These are phyloP conservation scores for Notarius quadriscutis DNA, from an alignment of 2,113 vertebrate genomes.

Conservation along the genomic window DNA sequence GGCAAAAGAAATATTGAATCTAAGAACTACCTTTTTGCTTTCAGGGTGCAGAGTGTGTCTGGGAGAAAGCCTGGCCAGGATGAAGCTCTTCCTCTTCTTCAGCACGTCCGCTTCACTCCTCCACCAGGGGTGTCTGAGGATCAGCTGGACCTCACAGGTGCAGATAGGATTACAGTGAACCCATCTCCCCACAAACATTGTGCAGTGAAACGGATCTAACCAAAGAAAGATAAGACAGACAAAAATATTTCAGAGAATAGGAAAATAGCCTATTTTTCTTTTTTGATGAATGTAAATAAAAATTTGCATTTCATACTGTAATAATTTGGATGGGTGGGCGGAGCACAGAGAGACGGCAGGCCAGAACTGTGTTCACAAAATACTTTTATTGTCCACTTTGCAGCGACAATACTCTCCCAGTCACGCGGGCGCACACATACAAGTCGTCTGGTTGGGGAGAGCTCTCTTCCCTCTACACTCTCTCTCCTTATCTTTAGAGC, in stretches of 20 bases:
- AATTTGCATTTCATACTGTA: neutral
- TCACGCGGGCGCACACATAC: too few species aligned
- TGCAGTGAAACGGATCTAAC: slow-evolving; percentile 51
- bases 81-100: slow-evolving; percentile 81
- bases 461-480: too few species aligned
- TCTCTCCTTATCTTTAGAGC: too few species aligned
- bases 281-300: neutral
- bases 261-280: neutral
- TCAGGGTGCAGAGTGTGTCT: slow-evolving; percentile 73
- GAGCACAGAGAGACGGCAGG: too few species aligned
- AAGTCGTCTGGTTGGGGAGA: too few species aligned
- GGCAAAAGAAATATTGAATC: neutral
- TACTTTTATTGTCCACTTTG: too few species aligned
- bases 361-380: too few species aligned
- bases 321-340: too few species aligned
- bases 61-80: slow-evolving; percentile 76
- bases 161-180: slow-evolving; percentile 48
- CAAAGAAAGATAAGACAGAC: neutral
- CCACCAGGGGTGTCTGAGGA: slow-evolving; percentile 70
- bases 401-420: too few species aligned
- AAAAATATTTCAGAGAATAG: neutral
- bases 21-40: neutral
- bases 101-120: slow-evolving; percentile 71
- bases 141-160: slow-evolving; percentile 71
- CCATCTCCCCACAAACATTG: slow-evolving; percentile 61